Base-by-base conservation (phyloP, 2,888 invertebrate species). In the Diarsia mendica region DNA sequence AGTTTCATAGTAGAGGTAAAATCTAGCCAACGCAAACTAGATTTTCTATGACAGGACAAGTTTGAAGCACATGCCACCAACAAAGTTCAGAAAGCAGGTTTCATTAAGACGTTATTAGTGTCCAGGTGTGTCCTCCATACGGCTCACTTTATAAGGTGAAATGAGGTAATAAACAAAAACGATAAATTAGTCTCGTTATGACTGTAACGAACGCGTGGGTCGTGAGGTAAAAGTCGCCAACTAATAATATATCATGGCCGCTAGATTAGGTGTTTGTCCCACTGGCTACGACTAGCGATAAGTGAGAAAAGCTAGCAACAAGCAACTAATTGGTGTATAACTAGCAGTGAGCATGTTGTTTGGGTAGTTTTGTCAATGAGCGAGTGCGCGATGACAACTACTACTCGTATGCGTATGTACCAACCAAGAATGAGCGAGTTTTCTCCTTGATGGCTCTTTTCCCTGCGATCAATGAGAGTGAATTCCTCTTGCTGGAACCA, bases 161-260 rank as follows among this genome's bases (percentile, higher is more conserved):
- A 83, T 81, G 75, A 77, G 71, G 67, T 76, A 75, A 83, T 87
- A 86, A 85, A 85, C 74, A 87, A 87, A 76, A 82, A 85, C 90
- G 88, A 95, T 93, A 95, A 94, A 94, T 95, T 92, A 93, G 90
- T 79, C 91, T 94, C 92, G 93, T 94, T 94, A 94, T 91, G 90
- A 91, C 89, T 89, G 92, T 92, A 93, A 93, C 92, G 92, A 93
- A 94, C 91, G 89, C 89, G 87, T 84, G 86, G 89, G 90, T 86
- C 86, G 85, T 83, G 87, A 84, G 89, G 85, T 90, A 91, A 92
- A 92, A 93, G 93, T 95, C 93, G 84, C 89, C 90, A 90, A 89
- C 92, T 94, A 91, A 93, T 93, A 90, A 92, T 94, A 93, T 93
- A 94, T 94, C 92, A 93, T 89, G 87, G 82, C 77, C 78, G 69